Evolutionary conservation across 2,888 invertebrate genomes (phyloP).

Genomic region (Euplagia quadripunctaria): DNA sequence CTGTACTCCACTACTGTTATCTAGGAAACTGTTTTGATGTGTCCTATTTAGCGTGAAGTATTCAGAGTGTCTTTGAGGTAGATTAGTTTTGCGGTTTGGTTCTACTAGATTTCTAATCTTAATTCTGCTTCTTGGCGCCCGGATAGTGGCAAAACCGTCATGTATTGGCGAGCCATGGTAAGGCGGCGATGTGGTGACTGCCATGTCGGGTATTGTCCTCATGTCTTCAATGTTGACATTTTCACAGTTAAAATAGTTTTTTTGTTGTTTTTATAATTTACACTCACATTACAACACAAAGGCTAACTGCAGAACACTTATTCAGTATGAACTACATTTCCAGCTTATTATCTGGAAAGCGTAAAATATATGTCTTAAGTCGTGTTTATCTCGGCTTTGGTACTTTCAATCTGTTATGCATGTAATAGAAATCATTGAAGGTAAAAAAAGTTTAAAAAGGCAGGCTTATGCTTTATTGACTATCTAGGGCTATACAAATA

Average conservation of each 20-base stretch:
- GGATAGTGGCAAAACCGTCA: constrained; percentile 96
- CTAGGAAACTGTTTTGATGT: constrained; percentile 78
- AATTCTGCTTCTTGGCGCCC: constrained; percentile 87
- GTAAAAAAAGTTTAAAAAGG: constrained; percentile 31
- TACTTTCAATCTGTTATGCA: constrained; percentile 49
- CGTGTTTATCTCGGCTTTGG: constrained; percentile 57
- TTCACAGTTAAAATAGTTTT: constrained; percentile 24
- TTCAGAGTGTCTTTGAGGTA: constrained; percentile 85
- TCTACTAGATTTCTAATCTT: constrained; percentile 83
- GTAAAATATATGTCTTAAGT: constrained; percentile 62
- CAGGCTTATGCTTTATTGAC: constrained; percentile 17
- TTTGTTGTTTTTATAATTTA: not conserved
- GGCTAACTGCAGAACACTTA: constrained; percentile 33
- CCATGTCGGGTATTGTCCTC: constrained; percentile 67
- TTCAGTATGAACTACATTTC: constrained; percentile 49
- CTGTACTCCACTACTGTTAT: constrained; percentile 77
- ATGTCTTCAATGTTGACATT: constrained; percentile 42
- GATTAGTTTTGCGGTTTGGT: constrained; percentile 75
- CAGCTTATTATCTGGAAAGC: constrained; percentile 67
- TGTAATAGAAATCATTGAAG: constrained; percentile 50
- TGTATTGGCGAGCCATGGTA: constrained; percentile 89
- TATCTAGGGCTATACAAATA: constrained; percentile 20
- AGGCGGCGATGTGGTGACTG: constrained; percentile 79
- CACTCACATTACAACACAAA: constrained; percentile 14
- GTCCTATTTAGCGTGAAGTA: constrained; percentile 84